Percentiles rank a stretch among this genome's conserved stretches.
These are phyloP conservation scores for Lepidocyrtinus sp. DNA, from an alignment of 2,888 invertebrate species.

Conservation along the genomic window DNA sequence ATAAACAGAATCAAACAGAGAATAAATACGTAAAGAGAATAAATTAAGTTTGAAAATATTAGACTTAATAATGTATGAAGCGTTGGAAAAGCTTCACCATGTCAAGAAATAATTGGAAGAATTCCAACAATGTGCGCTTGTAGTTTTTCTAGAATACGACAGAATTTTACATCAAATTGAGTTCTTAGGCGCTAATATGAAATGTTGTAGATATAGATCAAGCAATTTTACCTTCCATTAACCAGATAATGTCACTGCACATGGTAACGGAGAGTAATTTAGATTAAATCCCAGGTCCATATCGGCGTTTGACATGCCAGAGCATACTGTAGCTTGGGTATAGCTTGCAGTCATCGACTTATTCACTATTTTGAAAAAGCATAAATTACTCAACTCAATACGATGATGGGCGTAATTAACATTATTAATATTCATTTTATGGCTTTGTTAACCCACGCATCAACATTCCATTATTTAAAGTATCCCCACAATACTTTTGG, in stretches of 20 bases:
- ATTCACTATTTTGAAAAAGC: slow-evolving; percentile 41
- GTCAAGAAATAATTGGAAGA: no score
- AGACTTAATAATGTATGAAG: not conserved
- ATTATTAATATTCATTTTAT: not conserved
- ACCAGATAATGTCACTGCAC: slow-evolving; percentile 71
- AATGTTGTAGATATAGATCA: no score
- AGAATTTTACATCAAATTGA: no score
- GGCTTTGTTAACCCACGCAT: slow-evolving; percentile 51
- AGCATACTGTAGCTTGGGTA: slow-evolving; percentile 50
- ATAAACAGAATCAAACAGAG: not conserved
- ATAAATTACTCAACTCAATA: not conserved
- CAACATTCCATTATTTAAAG: slow-evolving; percentile 61
- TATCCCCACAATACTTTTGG: slow-evolving; percentile 64
- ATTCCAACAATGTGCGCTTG: no score
- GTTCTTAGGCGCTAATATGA: no score
- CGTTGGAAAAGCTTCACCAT: no score
- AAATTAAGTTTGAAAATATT: not conserved
- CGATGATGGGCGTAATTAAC: slow-evolving; percentile 13
- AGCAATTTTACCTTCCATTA: no score
- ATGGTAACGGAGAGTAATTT: slow-evolving; percentile 80
- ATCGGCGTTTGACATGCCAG: slow-evolving; percentile 55
- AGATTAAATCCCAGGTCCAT: slow-evolving; percentile 79
- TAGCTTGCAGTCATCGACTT: slow-evolving; percentile 26
- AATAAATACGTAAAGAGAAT: slow-evolving; percentile 9
- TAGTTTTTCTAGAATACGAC: no score